Conservation (phyloP, 2,113 vertebrate species). For the Microcebus murinus region DNA sequence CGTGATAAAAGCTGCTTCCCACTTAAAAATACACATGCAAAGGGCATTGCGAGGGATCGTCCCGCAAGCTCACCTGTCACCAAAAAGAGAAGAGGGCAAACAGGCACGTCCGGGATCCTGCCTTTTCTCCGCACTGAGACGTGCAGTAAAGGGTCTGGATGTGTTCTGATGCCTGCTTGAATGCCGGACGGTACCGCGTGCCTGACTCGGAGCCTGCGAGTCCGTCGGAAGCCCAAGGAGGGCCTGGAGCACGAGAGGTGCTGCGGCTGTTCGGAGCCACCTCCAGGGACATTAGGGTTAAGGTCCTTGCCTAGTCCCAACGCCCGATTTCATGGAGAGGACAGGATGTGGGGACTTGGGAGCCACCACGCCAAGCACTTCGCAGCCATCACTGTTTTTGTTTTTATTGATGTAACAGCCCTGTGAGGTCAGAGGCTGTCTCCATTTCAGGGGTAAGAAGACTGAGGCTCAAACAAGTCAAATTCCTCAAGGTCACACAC, state of each 20-base stretch:
- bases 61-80: background rate
- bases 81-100: background rate
- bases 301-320: too few species aligned
- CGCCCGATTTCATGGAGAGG: background rate
- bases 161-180: background rate
- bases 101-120: background rate
- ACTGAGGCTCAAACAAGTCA: background rate
- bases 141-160: background rate
- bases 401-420: background rate
- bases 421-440: background rate
- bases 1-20: background rate
- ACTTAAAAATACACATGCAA: background rate
- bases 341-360: background rate
- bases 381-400: rapidly evolving
- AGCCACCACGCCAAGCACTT: background rate
- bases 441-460: background rate
- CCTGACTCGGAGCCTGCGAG: background rate
- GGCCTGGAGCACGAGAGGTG: background rate
- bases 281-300: background rate
- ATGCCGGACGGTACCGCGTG: background rate
- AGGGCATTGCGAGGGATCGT: background rate
- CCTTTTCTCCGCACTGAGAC: background rate
- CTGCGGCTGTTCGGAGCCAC: too few species aligned
- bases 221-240: background rate
- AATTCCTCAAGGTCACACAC: background rate